phyloP scores from a whole-genome alignment of 1,140 invertebrate genomes.

The Tribolium madens region DNA sequence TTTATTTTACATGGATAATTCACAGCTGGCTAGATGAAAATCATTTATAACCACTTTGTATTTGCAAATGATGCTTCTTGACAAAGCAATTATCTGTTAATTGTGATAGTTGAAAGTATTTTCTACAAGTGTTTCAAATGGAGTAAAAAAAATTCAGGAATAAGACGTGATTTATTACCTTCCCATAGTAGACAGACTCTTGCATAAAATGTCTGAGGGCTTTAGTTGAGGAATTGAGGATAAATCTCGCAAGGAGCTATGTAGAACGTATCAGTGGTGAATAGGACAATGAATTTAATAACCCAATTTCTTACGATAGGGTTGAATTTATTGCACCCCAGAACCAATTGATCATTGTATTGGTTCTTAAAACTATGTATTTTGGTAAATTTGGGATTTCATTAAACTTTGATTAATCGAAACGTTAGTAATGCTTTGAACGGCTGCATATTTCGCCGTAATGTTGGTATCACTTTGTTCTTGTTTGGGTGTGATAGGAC shows the following conservation, averaged over 20 bases:
- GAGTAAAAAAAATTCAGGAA: too few species aligned
- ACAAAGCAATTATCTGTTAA: too few species aligned
- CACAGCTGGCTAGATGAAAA: too few species aligned
- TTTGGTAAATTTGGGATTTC: too few species aligned
- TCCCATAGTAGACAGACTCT: not conserved
- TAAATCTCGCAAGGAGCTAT: not conserved
- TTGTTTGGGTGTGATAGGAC: not conserved
- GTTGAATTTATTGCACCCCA: not conserved
- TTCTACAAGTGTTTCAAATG: too few species aligned
- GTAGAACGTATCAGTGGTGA: not conserved
- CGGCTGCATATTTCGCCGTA: conserved; percentile 3
- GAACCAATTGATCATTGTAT: too few species aligned
- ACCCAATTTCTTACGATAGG: not conserved
- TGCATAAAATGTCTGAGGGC: not conserved
- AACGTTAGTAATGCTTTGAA: conserved; percentile 14
- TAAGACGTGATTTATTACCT: too few species aligned
- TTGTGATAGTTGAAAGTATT: too few species aligned
- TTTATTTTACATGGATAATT: too few species aligned
- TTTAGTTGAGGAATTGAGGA: not conserved
- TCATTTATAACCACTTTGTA: too few species aligned
- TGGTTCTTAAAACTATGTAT: too few species aligned
- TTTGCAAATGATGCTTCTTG: too few species aligned
- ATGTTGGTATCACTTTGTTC: conserved; percentile 35
- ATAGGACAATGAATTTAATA: not conserved
- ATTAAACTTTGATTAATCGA: not conserved